Evolutionary conservation across 2,888 invertebrate genomes (phyloP).

Genomic region (Erebia palarica): DNA sequence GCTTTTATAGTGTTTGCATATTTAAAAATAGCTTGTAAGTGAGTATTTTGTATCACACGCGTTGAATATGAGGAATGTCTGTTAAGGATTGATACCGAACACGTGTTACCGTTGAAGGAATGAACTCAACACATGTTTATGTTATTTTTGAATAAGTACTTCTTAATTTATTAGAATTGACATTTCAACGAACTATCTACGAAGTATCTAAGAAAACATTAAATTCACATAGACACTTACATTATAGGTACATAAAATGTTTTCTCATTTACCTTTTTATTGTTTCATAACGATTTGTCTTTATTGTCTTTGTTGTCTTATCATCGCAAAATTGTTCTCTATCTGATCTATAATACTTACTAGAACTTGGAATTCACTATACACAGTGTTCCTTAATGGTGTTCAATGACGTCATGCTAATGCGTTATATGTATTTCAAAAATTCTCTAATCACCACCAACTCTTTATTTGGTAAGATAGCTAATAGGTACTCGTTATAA

Average conservation of each 20-base stretch:
- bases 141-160: slow-evolving; percentile 44
- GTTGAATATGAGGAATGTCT: slow-evolving; percentile 48
- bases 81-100: slow-evolving; percentile 57
- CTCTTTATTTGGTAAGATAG: too few relatives aligned
- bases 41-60: slow-evolving; percentile 53
- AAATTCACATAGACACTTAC: background rate
- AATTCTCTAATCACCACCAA: background rate
- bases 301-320: background rate
- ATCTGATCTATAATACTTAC: background rate
- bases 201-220: background rate
- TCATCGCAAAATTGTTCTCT: background rate
- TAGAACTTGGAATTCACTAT: background rate
- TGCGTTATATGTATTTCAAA: background rate
- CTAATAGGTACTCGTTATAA: too few relatives aligned
- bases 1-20: background rate
- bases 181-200: background rate
- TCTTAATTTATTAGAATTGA: background rate
- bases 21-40: background rate
- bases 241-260: background rate
- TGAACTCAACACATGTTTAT: slow-evolving; percentile 58
- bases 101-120: slow-evolving; percentile 61
- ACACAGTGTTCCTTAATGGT: background rate
- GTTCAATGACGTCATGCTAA: background rate
- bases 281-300: background rate
- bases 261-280: background rate